These are phyloP conservation scores for Halcyon leucocephala DNA, from an alignment of 2,797 vertebrate species.

Conservation along the genomic window DNA sequence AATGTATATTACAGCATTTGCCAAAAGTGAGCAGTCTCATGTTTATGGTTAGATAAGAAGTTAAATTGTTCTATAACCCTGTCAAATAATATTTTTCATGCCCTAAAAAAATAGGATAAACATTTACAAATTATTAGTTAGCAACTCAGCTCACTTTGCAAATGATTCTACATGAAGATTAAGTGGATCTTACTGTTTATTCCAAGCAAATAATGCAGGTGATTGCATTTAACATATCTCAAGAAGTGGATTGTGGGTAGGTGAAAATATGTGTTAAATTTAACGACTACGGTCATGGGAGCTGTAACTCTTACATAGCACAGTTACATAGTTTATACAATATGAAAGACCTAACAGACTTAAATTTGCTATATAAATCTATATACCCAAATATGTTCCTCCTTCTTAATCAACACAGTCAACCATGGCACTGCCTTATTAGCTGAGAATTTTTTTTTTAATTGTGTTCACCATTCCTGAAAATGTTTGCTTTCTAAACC, in stretches of 20 bases:
- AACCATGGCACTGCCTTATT: not conserved
- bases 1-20: not conserved
- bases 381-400: not conserved
- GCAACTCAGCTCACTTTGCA: not conserved
- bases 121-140: not conserved
- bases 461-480: not conserved
- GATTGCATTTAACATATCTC: not conserved
- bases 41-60: not conserved
- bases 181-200: not conserved
- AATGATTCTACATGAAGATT: not conserved
- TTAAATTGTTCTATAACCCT: not conserved
- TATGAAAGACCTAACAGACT: not conserved
- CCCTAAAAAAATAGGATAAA: not conserved
- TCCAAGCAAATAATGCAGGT: not conserved
- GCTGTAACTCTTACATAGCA: not conserved
- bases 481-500: not conserved
- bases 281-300: not conserved
- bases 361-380: not conserved
- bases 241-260: not conserved
- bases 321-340: not conserved
- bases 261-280: not conserved
- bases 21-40: not conserved
- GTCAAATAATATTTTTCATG: not conserved
- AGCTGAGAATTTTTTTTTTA: not conserved
- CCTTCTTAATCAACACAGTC: not conserved